Evolutionary conservation across 37 sponge, comb jelly and placozoan species (phyloP), one percentile per base, ranked within the genome.

Genomic region (Corticium candelabrum): DNA sequence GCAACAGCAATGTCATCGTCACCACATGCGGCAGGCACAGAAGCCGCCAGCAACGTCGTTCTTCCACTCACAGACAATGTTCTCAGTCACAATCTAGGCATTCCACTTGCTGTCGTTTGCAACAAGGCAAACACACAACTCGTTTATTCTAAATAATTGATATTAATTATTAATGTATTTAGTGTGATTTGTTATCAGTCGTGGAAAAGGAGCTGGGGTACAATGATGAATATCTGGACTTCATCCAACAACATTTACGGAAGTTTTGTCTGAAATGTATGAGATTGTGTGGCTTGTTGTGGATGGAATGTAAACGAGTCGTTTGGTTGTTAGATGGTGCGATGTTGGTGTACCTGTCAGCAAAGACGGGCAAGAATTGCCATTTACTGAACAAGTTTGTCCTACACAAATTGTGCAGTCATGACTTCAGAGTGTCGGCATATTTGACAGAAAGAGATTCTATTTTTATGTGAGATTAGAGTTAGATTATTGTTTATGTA

Each of bases 211-310:
- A 85, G 32, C 83, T 83, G 34, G 90, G 85, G 38, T 94, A 94
- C 90, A 94, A 82, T 40, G 95, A 94, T 40, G 88, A 92, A 29
- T 93, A 98, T 76, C 78, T 85, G 72, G 99, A 98, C 79, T 94
- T 90, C 82, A 92, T 98, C 71, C 99, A 98, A 69, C 96, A 90
- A 74, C 86, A 94, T 72, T 80, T 98, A 15, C 75, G 99, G 29
- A 89, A 84, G 41, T 94, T 98, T 88, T 98, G 95, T 50, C 82
- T 98, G 41, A 85, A 86, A 69, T 92, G 96, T 95, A 92, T 87
- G 33, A 70, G 29, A 30, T 30, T 70, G 36, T 34, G 5, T 70
- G 36, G 31, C 11, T 21, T 21, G 5, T 70, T 4, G 5, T 35
- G 73, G 73, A 29, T 7, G 73, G 5, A 32, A 4, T 70, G 73